phyloP scores from a whole-genome alignment of 2,113 vertebrate genomes.

The Dissostichus mawsoni region DNA sequence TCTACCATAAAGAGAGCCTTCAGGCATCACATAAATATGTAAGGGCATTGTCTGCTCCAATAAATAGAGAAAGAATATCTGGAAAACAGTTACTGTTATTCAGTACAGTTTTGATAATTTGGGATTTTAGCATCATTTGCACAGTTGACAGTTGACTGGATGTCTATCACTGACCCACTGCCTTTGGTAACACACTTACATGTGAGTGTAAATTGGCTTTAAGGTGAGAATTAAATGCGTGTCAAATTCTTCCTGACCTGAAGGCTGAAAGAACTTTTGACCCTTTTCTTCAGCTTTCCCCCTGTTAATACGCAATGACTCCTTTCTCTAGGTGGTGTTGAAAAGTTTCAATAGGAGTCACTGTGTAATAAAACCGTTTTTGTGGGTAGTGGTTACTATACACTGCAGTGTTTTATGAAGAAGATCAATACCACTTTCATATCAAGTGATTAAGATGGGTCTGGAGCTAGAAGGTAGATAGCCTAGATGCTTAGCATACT shows the following conservation, averaged over 20 bases:
- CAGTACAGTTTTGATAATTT: not conserved
- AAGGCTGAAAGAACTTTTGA: not conserved
- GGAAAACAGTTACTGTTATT: not conserved
- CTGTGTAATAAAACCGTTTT: not conserved
- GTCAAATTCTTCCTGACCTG: not conserved
- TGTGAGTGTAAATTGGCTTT: not conserved
- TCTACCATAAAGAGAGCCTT: not conserved
- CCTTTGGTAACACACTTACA: not conserved
- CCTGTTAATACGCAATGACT: not conserved
- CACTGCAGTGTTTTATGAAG: not conserved
- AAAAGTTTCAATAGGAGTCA: not conserved
- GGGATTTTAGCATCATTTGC: not conserved
- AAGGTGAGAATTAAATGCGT: not conserved
- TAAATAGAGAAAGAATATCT: not conserved
- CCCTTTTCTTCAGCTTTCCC: not conserved
- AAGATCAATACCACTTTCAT: not conserved
- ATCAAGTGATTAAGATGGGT: not conserved
- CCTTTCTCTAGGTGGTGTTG: not conserved
- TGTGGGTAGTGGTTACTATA: not conserved
- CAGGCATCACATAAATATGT: not conserved
- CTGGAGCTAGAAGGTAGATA: too few species aligned
- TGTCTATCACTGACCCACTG: not conserved
- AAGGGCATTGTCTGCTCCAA: not conserved
- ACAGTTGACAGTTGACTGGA: not conserved
- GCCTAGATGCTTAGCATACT: too few species aligned